These are phyloP conservation scores for Masnerella sp. DNA, from an alignment of 2,888 invertebrate species.

Conservation along the genomic window DNA sequence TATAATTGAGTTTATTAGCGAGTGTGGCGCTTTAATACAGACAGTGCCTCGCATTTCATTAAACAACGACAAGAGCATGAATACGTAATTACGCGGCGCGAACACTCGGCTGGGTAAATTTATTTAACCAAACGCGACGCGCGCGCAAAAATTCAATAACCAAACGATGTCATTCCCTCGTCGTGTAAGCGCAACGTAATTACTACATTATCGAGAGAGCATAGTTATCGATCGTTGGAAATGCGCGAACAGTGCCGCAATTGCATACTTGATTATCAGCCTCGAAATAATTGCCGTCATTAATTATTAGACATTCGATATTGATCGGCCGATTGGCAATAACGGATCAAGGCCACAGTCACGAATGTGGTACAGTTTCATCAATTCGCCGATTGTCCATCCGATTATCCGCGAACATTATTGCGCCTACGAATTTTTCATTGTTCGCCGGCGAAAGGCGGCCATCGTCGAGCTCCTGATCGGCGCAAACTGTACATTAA, in stretches of 20 bases:
- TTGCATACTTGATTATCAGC: slow-evolving; percentile 48
- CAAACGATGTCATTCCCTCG: slow-evolving; percentile 25
- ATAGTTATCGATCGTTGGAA: slow-evolving; percentile 41
- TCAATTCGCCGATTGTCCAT: slow-evolving; percentile 1
- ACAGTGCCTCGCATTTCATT: slow-evolving; percentile 52
- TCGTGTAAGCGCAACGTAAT: slow-evolving; percentile 53
- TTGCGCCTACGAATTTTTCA: too few relatives aligned
- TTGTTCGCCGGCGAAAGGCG: too few relatives aligned
- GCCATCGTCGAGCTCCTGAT: too few relatives aligned
- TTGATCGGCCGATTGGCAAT: slow-evolving; percentile 38
- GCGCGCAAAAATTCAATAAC: slow-evolving; percentile 52
- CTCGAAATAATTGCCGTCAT: slow-evolving; percentile 50
- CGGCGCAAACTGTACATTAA: too few relatives aligned
- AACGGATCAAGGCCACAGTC: slow-evolving; percentile 36
- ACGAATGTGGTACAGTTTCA: slow-evolving; percentile 14
- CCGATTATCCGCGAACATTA: too few relatives aligned
- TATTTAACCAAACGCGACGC: slow-evolving; percentile 37
- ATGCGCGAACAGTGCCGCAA: slow-evolving; percentile 32
- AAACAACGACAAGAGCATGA: slow-evolving; percentile 52
- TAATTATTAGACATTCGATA: slow-evolving; percentile 50
- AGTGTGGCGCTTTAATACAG: slow-evolving; percentile 35
- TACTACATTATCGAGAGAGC: slow-evolving; percentile 51
- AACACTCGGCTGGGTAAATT: slow-evolving; percentile 45
- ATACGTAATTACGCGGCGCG: slow-evolving; percentile 46
- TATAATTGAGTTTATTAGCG: slow-evolving; percentile 53